phyloP scores from a whole-genome alignment of 92 coral and sea anemone species.

The Galaxea fascicularis region DNA sequence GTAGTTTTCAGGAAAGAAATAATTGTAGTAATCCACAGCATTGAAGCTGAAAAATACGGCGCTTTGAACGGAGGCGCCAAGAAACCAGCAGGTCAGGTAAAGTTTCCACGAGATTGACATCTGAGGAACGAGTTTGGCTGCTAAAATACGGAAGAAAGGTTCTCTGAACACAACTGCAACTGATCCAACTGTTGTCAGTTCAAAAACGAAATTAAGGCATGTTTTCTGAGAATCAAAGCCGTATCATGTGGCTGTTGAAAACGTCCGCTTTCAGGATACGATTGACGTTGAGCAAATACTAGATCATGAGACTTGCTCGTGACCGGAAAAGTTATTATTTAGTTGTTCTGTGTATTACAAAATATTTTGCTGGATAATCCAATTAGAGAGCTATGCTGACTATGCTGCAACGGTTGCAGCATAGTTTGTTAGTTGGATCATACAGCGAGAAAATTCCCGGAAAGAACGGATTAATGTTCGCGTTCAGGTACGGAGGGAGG shows the following conservation, averaged over 20 bases:
- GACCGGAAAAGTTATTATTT: background rate
- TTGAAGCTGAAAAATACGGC: slow-evolving; percentile 87
- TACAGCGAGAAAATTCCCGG: slow-evolving; percentile 5
- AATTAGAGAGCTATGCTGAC: too few relatives aligned
- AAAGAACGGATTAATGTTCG: background rate
- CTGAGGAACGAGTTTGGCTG: background rate
- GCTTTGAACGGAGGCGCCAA: slow-evolving; percentile 93
- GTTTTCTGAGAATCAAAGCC: slow-evolving; percentile 8
- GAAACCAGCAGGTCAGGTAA: slow-evolving; percentile 89
- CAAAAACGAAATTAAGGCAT: too few relatives aligned
- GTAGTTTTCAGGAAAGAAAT: slow-evolving; percentile 83
- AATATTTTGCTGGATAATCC: too few relatives aligned
- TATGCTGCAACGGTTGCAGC: too few relatives aligned
- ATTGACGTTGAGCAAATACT: background rate
- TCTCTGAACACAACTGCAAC: background rate
- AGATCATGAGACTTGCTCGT: background rate
- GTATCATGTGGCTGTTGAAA: background rate
- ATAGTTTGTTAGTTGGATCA: background rate
- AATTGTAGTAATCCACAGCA: slow-evolving; percentile 92
- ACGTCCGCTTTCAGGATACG: background rate
- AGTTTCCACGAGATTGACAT: slow-evolving; percentile 80
- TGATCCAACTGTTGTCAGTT: background rate
- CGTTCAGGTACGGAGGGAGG: too few relatives aligned
- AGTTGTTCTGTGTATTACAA: too few relatives aligned
- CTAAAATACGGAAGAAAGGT: background rate